Conservation (phyloP, 2,113 vertebrate species). For the Pyxicephalus adspersus region DNA sequence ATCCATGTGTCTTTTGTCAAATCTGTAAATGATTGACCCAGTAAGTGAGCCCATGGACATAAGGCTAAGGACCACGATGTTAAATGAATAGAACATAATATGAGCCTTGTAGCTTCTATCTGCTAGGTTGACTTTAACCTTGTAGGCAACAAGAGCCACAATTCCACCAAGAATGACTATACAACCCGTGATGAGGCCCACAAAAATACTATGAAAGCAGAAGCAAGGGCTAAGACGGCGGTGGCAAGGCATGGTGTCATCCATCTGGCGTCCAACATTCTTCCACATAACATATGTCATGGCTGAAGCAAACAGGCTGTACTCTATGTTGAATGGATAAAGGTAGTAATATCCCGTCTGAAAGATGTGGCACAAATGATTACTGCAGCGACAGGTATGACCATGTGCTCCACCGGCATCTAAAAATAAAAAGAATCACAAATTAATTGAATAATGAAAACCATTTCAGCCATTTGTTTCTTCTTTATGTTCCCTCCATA, state of each 20-base stretch:
- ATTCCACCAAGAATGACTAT: constrained; percentile 70
- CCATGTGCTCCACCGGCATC: constrained; percentile 23
- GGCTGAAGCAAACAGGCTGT: constrained; percentile 76
- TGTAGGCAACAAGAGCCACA: constrained; percentile 74
- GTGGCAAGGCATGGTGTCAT: constrained; percentile 62
- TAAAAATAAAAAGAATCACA: neutral
- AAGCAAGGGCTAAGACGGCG: constrained; percentile 64
- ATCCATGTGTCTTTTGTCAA: constrained; percentile 72
- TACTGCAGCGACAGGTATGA: constrained; percentile 70
- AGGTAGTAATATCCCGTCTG: constrained; percentile 72
- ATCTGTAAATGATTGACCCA: constrained; percentile 67
- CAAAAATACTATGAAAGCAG: constrained; percentile 60
- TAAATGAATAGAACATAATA: constrained; percentile 72
- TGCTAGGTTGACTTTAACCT: constrained; percentile 67
- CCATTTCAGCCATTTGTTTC: neutral
- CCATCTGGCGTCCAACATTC: constrained; percentile 71
- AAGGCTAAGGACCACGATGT: constrained; percentile 67
- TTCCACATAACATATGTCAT: constrained; percentile 79
- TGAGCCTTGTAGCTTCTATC: constrained; percentile 60
- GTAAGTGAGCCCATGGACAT: constrained; percentile 68
- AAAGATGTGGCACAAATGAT: constrained; percentile 68
- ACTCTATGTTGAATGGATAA: constrained; percentile 80
- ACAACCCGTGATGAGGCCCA: constrained; percentile 68
- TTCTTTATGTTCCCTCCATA: constrained; percentile 23
- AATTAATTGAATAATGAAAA: constrained; percentile 12